phyloP scores from a whole-genome alignment of 1,140 invertebrate species.

The Polyergus mexicanus region DNA sequence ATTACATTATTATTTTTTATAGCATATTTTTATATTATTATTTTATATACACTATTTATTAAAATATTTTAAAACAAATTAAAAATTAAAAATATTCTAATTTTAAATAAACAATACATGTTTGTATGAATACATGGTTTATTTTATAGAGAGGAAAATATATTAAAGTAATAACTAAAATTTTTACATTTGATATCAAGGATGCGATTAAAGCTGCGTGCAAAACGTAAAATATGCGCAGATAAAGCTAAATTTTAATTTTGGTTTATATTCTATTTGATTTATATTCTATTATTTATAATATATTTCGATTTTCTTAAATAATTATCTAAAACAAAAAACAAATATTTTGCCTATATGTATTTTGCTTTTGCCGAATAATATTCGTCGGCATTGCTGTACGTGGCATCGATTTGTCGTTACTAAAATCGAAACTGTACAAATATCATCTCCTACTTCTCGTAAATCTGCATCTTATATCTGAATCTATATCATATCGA shows the following conservation, averaged over 20 bases:
- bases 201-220: background rate
- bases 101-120: background rate
- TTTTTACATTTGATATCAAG: background rate
- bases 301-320: background rate
- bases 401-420: background rate
- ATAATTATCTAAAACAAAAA: background rate
- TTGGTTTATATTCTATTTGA: constrained; percentile 1
- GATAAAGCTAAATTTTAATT: constrained; percentile 18
- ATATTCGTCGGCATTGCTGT: background rate
- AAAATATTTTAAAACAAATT: too few relatives aligned
- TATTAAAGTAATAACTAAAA: background rate
- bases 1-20: too few relatives aligned
- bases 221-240: background rate
- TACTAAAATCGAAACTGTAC: background rate
- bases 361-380: background rate
- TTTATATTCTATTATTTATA: background rate
- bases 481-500: too few relatives aligned
- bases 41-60: too few relatives aligned
- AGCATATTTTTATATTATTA: too few relatives aligned
- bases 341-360: background rate
- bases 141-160: background rate
- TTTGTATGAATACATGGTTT: background rate
- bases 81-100: too few relatives aligned
- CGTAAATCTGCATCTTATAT: background rate
- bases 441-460: constrained; percentile 20